Evolutionary conservation across 2,888 invertebrate genomes (phyloP), one percentile per base, ranked within the genome.

Genomic region (Autographa pulchrina): DNA sequence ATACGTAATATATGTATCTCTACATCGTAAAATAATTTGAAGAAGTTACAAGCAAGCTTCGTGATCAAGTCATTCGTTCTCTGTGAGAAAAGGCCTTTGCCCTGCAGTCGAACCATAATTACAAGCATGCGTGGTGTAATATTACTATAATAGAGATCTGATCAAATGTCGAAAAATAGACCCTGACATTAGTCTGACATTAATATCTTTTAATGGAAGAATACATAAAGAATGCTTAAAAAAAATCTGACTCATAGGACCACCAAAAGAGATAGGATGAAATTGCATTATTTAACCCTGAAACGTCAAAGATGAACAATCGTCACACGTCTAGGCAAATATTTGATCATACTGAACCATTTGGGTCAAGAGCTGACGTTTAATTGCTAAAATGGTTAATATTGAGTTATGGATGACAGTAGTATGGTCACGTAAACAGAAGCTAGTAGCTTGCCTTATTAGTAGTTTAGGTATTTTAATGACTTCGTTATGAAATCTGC

Each of bases 341-440:
- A 78, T 78, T 78, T 64, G 52, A 73, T 67, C 68, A 48, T 62
- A 35, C 65, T 31, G 13, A 62, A 62, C n/a, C 65, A 70, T 79
- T 77, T 66, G 60, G 78, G 78, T 81, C 81, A 81, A 81, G 81
- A 73, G 35, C 41, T 48, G 38, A 43, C 25, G 63, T 60, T 43
- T 54, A 43, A 62, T 65, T n/a, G 41, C 25, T 20, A 56, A 63
- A 32, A 71, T 66, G 16, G 77, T 67, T 64, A 81, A 81, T 70
- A 73, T 78, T 80, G 72, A 60, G 64, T 9, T 54, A 80, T 75
- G 63, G 63, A 48, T 52, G 48, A 59, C 43, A n/a, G 25, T n/a
- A 61, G 63, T 32, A 41, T 18, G 48, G 54, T 80, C 61, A 65
- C 18, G 54, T 48, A 68, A 63, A 61, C 58, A 80, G 68, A 64